Evolutionary conservation across 1,140 invertebrate genomes (phyloP).

Genomic region (Drosophila seguyi): DNA sequence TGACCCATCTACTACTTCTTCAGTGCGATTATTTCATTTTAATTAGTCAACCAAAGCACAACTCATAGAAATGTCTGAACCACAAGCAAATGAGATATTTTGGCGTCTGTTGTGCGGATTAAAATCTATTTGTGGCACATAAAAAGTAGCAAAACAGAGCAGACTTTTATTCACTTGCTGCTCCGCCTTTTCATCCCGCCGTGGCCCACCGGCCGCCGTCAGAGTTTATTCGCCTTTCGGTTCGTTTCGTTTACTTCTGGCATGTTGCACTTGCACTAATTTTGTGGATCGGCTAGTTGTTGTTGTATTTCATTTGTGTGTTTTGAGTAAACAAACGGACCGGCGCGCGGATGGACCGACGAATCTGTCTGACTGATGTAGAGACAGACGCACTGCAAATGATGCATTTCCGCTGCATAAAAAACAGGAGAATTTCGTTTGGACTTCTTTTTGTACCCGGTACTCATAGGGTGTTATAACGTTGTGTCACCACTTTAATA

Average conservation of each 20-base stretch:
- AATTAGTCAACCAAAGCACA: constrained; percentile 32
- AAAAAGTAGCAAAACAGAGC: constrained; percentile 35
- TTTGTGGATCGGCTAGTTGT: constrained; percentile 34
- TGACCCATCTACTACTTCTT: constrained; percentile 34
- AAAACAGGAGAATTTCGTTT: constrained; percentile 53
- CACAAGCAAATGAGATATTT: constrained; percentile 23
- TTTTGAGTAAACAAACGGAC: constrained; percentile 66
- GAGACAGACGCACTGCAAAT: constrained; percentile 47
- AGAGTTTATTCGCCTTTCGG: constrained; percentile 78
- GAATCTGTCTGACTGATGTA: constrained; percentile 36
- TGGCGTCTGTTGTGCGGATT: constrained; percentile 21
- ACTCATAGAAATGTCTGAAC: background rate
- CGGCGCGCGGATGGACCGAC: constrained; percentile 27
- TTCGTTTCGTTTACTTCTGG: constrained; percentile 33
- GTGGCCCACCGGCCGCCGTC: constrained; percentile 23
- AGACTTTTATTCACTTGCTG: constrained; percentile 30
- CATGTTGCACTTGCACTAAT: constrained; percentile 78
- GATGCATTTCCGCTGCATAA: constrained; percentile 76
- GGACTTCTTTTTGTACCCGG: constrained; percentile 19
- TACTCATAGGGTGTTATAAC: constrained; percentile 1
- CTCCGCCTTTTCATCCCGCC: background rate
- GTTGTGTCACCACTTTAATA: too few species aligned
- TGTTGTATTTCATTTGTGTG: constrained; percentile 23
- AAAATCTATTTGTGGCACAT: constrained; percentile 56
- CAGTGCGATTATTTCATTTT: constrained; percentile 46